phyloP scores from a whole-genome alignment of 2,797 vertebrate genomes.

The Saguinus oedipus region DNA sequence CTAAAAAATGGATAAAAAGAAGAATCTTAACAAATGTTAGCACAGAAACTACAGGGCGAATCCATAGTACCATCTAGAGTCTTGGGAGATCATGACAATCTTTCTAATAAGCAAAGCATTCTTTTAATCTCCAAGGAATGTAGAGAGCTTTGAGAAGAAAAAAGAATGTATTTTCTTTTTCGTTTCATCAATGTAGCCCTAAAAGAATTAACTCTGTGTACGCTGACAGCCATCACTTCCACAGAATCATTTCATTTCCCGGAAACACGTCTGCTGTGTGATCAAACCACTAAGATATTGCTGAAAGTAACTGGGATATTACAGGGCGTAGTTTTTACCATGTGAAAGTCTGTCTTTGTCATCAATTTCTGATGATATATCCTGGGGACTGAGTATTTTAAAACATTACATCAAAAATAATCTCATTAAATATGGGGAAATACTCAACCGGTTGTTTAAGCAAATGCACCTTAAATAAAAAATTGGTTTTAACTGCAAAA shows the following conservation, averaged over 20 bases:
- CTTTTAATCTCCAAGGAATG: background rate
- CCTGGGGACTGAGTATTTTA: background rate
- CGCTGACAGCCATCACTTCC: rapidly evolving
- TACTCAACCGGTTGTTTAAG: background rate
- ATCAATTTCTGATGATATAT: background rate
- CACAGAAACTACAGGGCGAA: background rate
- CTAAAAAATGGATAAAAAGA: background rate
- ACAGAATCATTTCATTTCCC: background rate
- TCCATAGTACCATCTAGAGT: slow-evolving; percentile 83
- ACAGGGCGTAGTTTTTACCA: background rate
- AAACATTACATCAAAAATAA: background rate
- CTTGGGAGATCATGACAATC: background rate
- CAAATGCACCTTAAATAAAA: background rate
- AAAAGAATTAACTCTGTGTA: background rate
- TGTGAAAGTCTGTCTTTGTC: background rate
- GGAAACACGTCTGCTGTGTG: background rate
- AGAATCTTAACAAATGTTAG: background rate
- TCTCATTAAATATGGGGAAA: slow-evolving; percentile 29
- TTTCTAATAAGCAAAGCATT: background rate
- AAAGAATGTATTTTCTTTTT: background rate
- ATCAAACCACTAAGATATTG: background rate
- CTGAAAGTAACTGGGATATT: background rate
- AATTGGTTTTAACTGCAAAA: slow-evolving; percentile 2
- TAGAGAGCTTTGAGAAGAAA: background rate
- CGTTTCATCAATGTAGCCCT: background rate